Evolutionary conservation across 1,140 invertebrate genomes (phyloP).

Genomic region (Platorchestia sp.): DNA sequence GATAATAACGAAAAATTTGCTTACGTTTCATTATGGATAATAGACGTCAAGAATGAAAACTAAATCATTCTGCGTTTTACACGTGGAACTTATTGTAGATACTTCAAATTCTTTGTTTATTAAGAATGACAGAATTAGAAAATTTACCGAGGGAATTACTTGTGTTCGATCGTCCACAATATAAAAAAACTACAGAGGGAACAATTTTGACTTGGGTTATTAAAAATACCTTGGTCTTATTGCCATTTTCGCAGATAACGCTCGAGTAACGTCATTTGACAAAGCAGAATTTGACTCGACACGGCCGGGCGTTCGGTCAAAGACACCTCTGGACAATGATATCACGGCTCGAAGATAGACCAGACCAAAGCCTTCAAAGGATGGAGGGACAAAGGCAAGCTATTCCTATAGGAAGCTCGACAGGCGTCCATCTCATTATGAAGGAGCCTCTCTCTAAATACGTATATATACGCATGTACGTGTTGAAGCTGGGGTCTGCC

Average conservation of each 20-base stretch:
- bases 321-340: constrained; percentile 31
- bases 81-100: not conserved
- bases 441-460: not conserved
- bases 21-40: not conserved
- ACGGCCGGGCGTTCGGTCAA: not conserved
- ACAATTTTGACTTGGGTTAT: not conserved
- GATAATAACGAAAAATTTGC: not conserved
- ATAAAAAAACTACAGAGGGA: not conserved
- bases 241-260: not conserved
- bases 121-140: not conserved
- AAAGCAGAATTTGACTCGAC: not conserved
- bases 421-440: constrained; percentile 37
- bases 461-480: not conserved
- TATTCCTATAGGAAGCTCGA: constrained; percentile 29
- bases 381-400: constrained; percentile 13
- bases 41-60: not conserved
- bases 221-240: not conserved
- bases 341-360: constrained; percentile 15
- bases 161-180: not conserved
- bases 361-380: constrained; percentile 6
- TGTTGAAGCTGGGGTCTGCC: not conserved
- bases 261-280: not conserved
- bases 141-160: not conserved
- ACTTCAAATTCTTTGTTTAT: not conserved
- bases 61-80: not conserved